Evolutionary conservation across 2,113 vertebrate species (phyloP), one percentile per base, ranked within the genome.

Genomic region (Rhinichthys klamathensis): DNA sequence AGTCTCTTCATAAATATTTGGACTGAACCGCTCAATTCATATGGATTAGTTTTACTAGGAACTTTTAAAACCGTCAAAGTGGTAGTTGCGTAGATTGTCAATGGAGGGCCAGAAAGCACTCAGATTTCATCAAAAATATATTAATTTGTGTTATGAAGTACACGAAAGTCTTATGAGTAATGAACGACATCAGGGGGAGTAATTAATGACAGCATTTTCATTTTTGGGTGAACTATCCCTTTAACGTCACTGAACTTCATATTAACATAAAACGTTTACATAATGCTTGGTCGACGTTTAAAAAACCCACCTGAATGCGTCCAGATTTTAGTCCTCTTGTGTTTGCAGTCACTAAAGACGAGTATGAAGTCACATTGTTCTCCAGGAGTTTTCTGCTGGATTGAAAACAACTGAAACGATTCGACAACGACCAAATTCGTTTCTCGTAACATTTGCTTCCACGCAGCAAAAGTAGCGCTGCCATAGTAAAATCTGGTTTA

Each of bases 271-370:
- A 38, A 10, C 4, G 3, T 38, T 41, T 70, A 38, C 18, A 70
- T 38, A 70, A 70, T 2, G 1, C 18, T 70, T 38, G 32, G 18
- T 70, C 67, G 32, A 12, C 12, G 3, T 41, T 65, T 54, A 56
- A 44, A 35, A 18, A 30, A 44, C 89, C 87, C 84, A 95, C 94
- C 92, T 93, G 86, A 13, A 93, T 82, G 70, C 92, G 10, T 80
- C 84, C 78, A 30, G 82, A 67, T 18, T 61, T 86, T 1, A 86
- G 32, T 2, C 72, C 83, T 54, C 54, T 87, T 35, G 81, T 80
- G 13, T 87, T 81, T 32, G 84, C 86, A 67, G 74, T 65, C 15
- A 73, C 6, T 2, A 84, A 7, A n/a, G 78, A 30, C 46, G 89
- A 83, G 4, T 80, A 84, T 1, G 87, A 83, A 3, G 30, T 21